Conservation (phyloP, 2,113 vertebrate genomes). For the Dasyurus viverrinus region DNA sequence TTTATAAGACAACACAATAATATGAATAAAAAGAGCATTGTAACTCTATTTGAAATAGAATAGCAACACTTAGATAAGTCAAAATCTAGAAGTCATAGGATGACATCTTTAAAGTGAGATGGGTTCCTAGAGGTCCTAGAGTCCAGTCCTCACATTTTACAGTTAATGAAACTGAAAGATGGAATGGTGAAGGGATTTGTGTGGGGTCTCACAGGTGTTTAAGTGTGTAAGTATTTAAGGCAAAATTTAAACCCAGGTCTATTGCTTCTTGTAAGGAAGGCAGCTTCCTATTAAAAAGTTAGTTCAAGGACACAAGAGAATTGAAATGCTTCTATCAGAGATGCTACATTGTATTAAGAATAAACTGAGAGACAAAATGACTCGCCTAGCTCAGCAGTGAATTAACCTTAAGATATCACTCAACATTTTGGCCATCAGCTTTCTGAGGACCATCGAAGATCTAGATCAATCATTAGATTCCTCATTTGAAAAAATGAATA, state of each 20-base stretch:
- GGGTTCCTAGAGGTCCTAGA: not conserved
- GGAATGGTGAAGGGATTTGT: not conserved
- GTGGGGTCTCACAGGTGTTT: not conserved
- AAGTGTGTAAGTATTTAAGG: not conserved
- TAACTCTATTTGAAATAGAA: not conserved
- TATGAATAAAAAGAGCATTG: not conserved
- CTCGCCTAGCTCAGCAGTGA: not conserved
- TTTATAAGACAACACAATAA: not conserved
- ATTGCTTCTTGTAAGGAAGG: not conserved
- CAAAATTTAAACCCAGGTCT: not conserved
- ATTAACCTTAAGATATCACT: not conserved
- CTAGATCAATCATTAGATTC: not conserved
- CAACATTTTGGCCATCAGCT: not conserved
- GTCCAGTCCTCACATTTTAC: not conserved
- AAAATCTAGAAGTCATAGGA: not conserved
- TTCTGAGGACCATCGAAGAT: not conserved
- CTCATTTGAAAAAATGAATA: not conserved
- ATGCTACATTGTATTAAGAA: not conserved
- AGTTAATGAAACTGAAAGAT: not conserved
- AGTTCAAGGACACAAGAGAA: not conserved
- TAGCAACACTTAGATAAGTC: not conserved
- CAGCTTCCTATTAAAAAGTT: not conserved
- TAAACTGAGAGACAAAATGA: not conserved
- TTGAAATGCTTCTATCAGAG: not conserved
- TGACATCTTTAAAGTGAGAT: not conserved